Base-by-base conservation (phyloP, 2,797 vertebrate species). In the Luscinia megarhynchos region DNA sequence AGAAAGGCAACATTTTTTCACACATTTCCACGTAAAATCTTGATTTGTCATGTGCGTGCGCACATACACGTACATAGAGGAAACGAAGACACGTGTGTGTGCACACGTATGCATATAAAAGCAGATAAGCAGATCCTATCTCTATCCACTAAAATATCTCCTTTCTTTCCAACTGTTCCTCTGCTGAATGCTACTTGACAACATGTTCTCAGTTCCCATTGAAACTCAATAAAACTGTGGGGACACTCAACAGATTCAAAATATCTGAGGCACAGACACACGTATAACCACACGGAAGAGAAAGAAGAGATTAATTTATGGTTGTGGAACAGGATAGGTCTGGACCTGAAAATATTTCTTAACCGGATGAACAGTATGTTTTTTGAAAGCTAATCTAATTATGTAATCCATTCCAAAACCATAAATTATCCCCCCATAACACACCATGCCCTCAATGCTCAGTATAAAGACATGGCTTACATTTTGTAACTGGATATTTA, bases 1-100 rank as follows among this genome's bases (percentile, higher is more conserved):
- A 93, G 95, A 96, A 96, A 94, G 66, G 92, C 62, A 95, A 93
- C 82, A 66, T 78, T 97, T 96, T 91, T 92, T 96, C 92, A 72
- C 92, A 95, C 93, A 19, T 93, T 95, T 96, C 92, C 85, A 86
- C 5, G 2, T 78, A 92, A 85, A 92, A 86, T 73, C 94, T 92
- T 81, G 82, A 84, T 93, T 84, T 86, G 70, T 81, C 69, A 18
- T 83, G 89, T 89, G 79, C 58, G 61, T 89, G 84, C 36, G 54
- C 89, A 85, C 89, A 14, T 46, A 62, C 75, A 89, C 36, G 54
- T 87, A 85, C 89, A 14, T 46, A 62, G 77, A 89, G 93, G 89
- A 94, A 94, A 86, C 15, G 76, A 84, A 79, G 89, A 55, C 2
- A 2, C 6, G 1, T 21, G 50, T 67, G 64, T 46, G 67, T 14